Evolutionary conservation across 2,113 vertebrate genomes (phyloP).

Genomic region (Pangasianodon gigas): DNA sequence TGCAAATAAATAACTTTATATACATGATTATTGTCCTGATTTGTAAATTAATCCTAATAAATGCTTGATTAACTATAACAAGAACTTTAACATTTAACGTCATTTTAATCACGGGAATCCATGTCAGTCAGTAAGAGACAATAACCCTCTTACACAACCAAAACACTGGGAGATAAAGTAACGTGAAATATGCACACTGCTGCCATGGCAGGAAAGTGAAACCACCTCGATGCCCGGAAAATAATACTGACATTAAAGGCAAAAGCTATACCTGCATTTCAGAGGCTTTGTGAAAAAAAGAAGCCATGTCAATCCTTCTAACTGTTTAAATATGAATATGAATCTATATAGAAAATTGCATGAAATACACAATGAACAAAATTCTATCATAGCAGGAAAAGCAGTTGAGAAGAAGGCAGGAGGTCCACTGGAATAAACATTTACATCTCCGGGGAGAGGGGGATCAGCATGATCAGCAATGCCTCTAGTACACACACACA

Average conservation of each 20-base stretch:
- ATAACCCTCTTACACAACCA: conserved; percentile 33
- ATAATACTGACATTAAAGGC: neutral
- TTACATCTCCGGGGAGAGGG: neutral
- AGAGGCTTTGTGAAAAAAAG: neutral
- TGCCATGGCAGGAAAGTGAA: conserved; percentile 15
- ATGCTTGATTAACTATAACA: neutral
- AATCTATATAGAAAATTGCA: neutral
- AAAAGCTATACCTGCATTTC: neutral
- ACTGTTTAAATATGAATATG: neutral
- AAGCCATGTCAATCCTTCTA: neutral
- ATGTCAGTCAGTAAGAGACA: conserved; percentile 11
- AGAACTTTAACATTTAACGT: neutral
- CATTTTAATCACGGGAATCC: conserved; percentile 2
- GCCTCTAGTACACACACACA: neutral
- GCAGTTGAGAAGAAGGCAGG: neutral
- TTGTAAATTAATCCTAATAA: neutral
- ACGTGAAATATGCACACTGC: conserved; percentile 3
- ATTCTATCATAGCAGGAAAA: neutral
- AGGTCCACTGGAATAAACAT: neutral
- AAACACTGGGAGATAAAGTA: conserved; percentile 24
- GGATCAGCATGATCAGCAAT: neutral
- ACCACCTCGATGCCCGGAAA: neutral
- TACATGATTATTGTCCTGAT: neutral
- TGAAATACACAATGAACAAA: neutral
- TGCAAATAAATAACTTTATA: neutral